Evolutionary conservation across 1,140 invertebrate species (phyloP).

Genomic region (Hermatobates lingyangjiaoensis): DNA sequence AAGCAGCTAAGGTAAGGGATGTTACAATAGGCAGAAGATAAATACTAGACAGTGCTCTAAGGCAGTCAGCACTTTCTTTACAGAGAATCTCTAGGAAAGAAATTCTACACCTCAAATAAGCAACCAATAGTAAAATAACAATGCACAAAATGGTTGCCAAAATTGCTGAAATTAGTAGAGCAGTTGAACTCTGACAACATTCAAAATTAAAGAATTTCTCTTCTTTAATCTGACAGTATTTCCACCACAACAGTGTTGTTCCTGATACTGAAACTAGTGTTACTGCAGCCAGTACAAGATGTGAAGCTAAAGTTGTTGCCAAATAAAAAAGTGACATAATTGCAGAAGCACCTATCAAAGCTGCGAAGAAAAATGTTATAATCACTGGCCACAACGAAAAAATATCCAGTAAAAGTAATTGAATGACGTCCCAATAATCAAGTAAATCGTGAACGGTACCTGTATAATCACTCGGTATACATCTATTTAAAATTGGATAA

Average conservation of each 20-base stretch:
- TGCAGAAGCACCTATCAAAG: constrained; percentile 45
- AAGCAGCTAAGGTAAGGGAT: constrained; percentile 53
- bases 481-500: constrained; percentile 64
- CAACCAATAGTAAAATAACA: constrained; percentile 58
- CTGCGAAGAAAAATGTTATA: constrained; percentile 55
- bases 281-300: constrained; percentile 2
- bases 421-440: constrained; percentile 70
- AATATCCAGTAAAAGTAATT: constrained; percentile 71
- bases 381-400: constrained; percentile 73
- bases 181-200: not conserved
- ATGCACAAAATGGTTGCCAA: constrained; percentile 30
- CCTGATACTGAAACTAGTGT: not conserved
- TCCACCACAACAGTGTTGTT: not conserved
- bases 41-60: constrained; percentile 63
- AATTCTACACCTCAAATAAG: constrained; percentile 60
- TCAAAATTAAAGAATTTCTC: not conserved
- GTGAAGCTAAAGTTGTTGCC: constrained; percentile 1
- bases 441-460: constrained; percentile 58
- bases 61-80: constrained; percentile 67
- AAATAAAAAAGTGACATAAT: constrained; percentile 3
- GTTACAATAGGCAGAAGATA: constrained; percentile 76
- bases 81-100: constrained; percentile 63
- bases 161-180: constrained; percentile 6
- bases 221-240: not conserved
- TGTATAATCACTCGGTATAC: constrained; percentile 50